phyloP scores from a whole-genome alignment of 2,113 vertebrate species.

The Carassius carassius region DNA sequence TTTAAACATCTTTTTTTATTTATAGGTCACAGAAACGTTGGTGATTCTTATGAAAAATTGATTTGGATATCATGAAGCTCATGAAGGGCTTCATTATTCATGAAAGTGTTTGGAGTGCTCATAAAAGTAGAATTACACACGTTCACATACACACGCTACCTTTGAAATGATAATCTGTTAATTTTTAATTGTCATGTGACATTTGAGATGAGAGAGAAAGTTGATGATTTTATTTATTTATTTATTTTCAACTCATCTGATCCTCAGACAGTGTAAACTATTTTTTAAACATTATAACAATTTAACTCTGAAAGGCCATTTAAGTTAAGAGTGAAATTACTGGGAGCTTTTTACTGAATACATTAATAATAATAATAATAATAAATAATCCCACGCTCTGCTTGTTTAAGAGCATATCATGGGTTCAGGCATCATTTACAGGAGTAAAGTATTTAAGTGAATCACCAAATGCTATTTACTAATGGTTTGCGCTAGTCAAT shows the following conservation, averaged over 20 bases:
- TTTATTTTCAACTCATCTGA: conserved; percentile 21
- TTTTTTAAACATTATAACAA: background rate
- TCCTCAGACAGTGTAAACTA: conserved; percentile 13
- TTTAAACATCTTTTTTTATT: conserved; percentile 49
- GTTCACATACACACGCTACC: conserved; percentile 32
- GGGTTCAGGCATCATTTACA: no score
- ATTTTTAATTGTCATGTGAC: conserved; percentile 43
- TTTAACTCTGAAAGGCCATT: background rate
- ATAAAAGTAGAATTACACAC: conserved; percentile 49
- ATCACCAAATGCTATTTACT: no score
- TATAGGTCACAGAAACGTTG: conserved; percentile 46
- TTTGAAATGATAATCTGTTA: conserved; percentile 53
- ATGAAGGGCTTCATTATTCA: conserved; percentile 55
- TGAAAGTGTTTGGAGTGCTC: conserved; percentile 45
- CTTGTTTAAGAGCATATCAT: background rate
- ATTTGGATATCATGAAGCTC: conserved; percentile 51
- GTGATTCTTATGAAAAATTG: conserved; percentile 51
- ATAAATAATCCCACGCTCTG: background rate
- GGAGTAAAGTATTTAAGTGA: no score
- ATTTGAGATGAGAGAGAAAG: conserved; percentile 28
- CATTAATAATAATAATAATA: background rate
- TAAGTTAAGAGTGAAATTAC: background rate
- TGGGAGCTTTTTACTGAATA: background rate
- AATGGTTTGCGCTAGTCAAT: no score
- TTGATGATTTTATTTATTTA: conserved; percentile 44